phyloP scores from a whole-genome alignment of 2,888 invertebrate genomes.

The Aspidiotus rigidus region DNA sequence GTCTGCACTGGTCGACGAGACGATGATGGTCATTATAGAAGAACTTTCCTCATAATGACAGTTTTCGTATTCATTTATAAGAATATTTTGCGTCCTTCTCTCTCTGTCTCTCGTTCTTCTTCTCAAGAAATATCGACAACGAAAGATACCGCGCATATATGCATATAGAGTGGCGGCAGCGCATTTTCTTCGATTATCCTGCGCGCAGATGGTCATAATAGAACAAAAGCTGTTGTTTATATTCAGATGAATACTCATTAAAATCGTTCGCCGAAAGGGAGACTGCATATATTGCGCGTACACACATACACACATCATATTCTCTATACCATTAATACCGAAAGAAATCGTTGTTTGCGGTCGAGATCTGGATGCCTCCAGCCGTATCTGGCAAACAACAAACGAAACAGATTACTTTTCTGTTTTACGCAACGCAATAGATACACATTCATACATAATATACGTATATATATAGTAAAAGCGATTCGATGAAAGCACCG shows the following conservation, averaged over 20 bases:
- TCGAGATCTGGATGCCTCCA: constrained; percentile 17
- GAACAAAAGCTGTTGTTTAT: constrained; percentile 27
- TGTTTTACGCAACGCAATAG: constrained; percentile 25
- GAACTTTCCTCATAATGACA: too few relatives aligned
- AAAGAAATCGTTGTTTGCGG: constrained; percentile 26
- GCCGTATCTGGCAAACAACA: constrained; percentile 23
- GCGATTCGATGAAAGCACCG: constrained; percentile 9
- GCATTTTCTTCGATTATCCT: neutral
- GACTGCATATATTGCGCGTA: neutral
- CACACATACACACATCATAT: constrained; percentile 1
- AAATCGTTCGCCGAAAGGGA: constrained; percentile 23
- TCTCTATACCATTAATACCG: constrained; percentile 11
- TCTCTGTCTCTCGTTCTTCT: too few relatives aligned
- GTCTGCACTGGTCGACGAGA: too few relatives aligned
- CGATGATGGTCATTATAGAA: too few relatives aligned
- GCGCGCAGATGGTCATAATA: constrained; percentile 22
- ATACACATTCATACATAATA: constrained; percentile 1
- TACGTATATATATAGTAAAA: constrained; percentile 7
- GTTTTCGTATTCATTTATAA: too few relatives aligned
- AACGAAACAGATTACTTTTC: constrained; percentile 32
- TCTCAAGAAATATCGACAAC: too few relatives aligned
- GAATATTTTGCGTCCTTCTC: too few relatives aligned
- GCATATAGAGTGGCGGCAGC: too few relatives aligned
- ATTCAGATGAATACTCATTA: constrained; percentile 32
- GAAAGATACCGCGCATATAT: too few relatives aligned